Evolutionary conservation across 2,797 vertebrate genomes (phyloP).

Genomic region (Periophthalmus magnuspinnatus): DNA sequence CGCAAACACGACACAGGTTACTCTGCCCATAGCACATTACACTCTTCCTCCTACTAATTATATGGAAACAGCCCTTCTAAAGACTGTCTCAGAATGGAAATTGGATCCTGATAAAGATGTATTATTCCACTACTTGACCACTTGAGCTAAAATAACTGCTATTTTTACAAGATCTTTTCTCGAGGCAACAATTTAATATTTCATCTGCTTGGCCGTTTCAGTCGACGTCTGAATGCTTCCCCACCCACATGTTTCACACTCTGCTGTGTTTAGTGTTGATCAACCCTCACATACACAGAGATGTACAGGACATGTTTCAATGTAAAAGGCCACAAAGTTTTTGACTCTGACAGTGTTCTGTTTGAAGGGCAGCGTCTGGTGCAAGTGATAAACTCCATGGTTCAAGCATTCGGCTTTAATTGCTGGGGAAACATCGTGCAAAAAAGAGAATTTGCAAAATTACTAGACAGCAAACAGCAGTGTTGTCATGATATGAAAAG

Average conservation of each 20-base stretch:
- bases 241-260: slow-evolving; percentile 67
- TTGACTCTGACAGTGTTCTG: slow-evolving; percentile 15
- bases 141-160: slow-evolving; percentile 34
- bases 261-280: slow-evolving; percentile 28
- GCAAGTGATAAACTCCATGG: slow-evolving; percentile 2
- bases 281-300: slow-evolving; percentile 30
- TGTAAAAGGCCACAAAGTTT: slow-evolving; percentile 19
- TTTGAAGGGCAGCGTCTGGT: slow-evolving; percentile 19
- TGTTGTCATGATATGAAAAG: too few species aligned
- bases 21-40: slow-evolving; percentile 37
- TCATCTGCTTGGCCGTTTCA: slow-evolving; percentile 35
- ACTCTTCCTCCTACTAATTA: slow-evolving; percentile 40
- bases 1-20: slow-evolving; percentile 45
- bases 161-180: slow-evolving; percentile 44
- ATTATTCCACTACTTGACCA: slow-evolving; percentile 38
- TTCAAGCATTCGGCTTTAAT: slow-evolving; percentile 11
- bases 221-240: slow-evolving; percentile 55
- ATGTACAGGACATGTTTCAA: slow-evolving; percentile 19
- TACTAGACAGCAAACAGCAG: too few species aligned
- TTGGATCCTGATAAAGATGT: slow-evolving; percentile 31
- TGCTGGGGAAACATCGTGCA: neutral
- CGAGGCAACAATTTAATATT: slow-evolving; percentile 28
- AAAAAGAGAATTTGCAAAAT: neutral
- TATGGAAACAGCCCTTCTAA: slow-evolving; percentile 36
- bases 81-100: slow-evolving; percentile 33